Evolutionary conservation across 2,113 vertebrate species (phyloP), one percentile per base, ranked within the genome.

Genomic region (Rutilus rutilus): DNA sequence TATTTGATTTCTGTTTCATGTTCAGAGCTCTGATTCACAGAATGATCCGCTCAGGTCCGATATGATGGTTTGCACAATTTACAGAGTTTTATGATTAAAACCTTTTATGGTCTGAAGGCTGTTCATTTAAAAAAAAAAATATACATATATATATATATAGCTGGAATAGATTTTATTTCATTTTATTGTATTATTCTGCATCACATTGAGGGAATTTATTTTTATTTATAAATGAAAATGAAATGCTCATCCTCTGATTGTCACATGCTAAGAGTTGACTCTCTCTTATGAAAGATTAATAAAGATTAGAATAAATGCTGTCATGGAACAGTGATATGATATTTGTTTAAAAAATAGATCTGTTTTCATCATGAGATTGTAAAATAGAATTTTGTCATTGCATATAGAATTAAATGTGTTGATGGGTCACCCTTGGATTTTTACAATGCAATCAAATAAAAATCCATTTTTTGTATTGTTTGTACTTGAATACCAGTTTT

Each of bases 21-120:
- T 21, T 80, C 21, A 60, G 77, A 21, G 59, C 47, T 12, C 3
- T 59, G 50, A 14, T 59, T 6, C 67, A 71, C 67, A 71, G 10
- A 59, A 14, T 14, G 4, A 27, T 30, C 5, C 3, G 6, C 59
- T 64, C 59, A 64, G 78, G 59, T 64, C 59, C 6, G 12, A 47
- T 50, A 75, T 12, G n/a, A 81, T 65, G 15, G n/a, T 80, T 80
- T 64, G 36, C 59, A 80, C 36, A 80, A 27, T 64, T 80, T 78
- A 59, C 27, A 21, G 17, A 21, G 75, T 60, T 39, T 80, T 62
- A 62, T 25, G 4, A 62, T 42, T 19, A n/a, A 62, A 42, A 62
- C n/a, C 6, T 21, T 39, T 45, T 15, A 45, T 64, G 21, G 8
- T 30, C 8, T 80, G 33, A 60, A 78, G 57, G 23, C 52, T 64